These are phyloP conservation scores for Motacilla tschutschensis DNA, from an alignment of 2,113 vertebrate species.

Conservation along the genomic window DNA sequence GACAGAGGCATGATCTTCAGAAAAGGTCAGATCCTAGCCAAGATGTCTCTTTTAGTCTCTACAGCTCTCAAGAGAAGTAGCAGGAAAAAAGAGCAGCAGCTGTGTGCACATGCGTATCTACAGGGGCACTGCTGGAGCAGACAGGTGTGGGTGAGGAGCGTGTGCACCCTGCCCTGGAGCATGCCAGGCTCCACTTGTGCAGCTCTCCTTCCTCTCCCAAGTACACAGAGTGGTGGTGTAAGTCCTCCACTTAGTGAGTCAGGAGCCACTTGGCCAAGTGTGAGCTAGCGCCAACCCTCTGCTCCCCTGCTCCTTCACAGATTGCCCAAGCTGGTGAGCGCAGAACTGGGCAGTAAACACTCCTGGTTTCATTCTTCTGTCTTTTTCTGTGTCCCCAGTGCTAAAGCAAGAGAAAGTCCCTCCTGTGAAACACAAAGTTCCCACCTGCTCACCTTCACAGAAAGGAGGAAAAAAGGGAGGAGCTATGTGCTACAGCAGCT, in stretches of 20 bases:
- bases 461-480: not conserved
- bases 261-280: not conserved
- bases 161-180: not conserved
- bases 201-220: not conserved
- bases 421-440: not conserved
- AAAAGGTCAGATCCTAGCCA: not conserved
- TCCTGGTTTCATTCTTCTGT: accelerated
- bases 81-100: not conserved
- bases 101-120: not conserved
- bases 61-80: not conserved
- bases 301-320: not conserved
- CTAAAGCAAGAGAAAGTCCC: not conserved
- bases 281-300: not conserved
- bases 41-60: not conserved
- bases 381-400: not conserved
- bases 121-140: not conserved
- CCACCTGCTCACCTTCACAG: not conserved
- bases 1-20: not conserved
- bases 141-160: accelerated
- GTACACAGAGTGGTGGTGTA: not conserved
- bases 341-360: not conserved
- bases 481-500: not conserved
- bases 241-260: not conserved
- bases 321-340: not conserved
- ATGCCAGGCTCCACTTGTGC: not conserved